Percentiles rank a stretch among this genome's conserved stretches.
Evolutionary conservation across 2,888 invertebrate genomes (phyloP).

Genomic region (Teleiodes luculella): DNA sequence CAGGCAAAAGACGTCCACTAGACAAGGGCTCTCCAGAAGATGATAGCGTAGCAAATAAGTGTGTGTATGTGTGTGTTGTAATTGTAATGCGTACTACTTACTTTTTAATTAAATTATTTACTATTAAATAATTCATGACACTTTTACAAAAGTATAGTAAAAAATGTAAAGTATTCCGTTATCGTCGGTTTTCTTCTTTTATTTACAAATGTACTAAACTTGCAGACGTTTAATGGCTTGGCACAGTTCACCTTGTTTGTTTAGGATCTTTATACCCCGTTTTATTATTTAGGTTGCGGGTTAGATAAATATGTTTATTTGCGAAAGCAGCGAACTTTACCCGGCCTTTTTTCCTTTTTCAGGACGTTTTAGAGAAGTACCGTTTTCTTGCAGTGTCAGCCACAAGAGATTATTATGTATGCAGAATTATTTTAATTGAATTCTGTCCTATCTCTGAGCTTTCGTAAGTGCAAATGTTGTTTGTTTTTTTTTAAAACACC

Average conservation of each 20-base stretch:
- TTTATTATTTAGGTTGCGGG: slow-evolving; percentile 8
- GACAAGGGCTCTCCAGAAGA: no score
- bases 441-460: slow-evolving; percentile 11
- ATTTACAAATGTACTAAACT: slow-evolving; percentile 10
- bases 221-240: slow-evolving; percentile 3
- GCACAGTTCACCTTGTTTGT: slow-evolving; percentile 11
- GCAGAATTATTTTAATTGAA: slow-evolving; percentile 20
- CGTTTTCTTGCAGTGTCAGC: background rate
- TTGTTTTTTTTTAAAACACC: no score
- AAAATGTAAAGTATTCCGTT: background rate
- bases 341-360: background rate
- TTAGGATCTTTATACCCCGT: slow-evolving; percentile 17
- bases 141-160: no score
- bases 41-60: no score
- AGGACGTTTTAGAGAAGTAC: background rate
- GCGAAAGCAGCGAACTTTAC: background rate
- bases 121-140: no score
- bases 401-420: slow-evolving; percentile 15
- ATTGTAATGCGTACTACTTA: no score
- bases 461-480: background rate
- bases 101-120: no score
- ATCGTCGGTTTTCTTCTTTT: background rate
- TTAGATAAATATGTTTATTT: slow-evolving; percentile 14
- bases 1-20: no score
- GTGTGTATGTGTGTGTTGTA: no score